Evolutionary conservation across 2,797 vertebrate species (phyloP).

Genomic region (Gallinago nigripennis): DNA sequence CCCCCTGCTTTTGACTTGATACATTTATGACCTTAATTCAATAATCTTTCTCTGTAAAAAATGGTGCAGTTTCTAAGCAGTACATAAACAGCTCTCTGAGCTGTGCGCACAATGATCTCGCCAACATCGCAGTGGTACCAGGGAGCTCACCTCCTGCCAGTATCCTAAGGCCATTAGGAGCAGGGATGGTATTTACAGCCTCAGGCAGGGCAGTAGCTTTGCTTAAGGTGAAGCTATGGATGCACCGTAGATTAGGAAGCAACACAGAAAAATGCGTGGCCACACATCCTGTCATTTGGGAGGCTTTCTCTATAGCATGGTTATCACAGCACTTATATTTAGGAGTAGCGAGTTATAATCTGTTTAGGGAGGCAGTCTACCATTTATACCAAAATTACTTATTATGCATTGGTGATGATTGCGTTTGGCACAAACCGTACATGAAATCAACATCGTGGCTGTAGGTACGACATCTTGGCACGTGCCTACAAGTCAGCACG

Average conservation of each 20-base stretch:
- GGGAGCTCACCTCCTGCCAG: background rate
- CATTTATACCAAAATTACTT: background rate
- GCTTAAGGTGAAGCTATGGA: background rate
- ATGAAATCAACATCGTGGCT: background rate
- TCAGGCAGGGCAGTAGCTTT: background rate
- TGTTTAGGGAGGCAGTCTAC: background rate
- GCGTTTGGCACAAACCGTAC: background rate
- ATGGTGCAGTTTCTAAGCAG: background rate
- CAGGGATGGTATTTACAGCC: background rate
- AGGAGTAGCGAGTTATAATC: background rate
- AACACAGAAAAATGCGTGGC: background rate
- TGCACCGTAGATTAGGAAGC: fast-evolving
- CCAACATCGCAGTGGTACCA: background rate
- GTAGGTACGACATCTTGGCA: fast-evolving
- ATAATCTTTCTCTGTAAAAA: background rate
- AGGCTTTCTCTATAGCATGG: background rate
- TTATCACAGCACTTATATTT: fast-evolving
- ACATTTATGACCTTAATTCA: background rate
- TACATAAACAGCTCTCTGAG: background rate
- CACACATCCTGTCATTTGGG: background rate
- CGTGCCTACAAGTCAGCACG: background rate
- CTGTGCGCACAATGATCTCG: background rate
- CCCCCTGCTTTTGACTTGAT: background rate
- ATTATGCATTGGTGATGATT: fast-evolving
- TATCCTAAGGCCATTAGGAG: background rate